Conservation (phyloP, 1,140 invertebrate species). For the Dinothrombium tinctorium region DNA sequence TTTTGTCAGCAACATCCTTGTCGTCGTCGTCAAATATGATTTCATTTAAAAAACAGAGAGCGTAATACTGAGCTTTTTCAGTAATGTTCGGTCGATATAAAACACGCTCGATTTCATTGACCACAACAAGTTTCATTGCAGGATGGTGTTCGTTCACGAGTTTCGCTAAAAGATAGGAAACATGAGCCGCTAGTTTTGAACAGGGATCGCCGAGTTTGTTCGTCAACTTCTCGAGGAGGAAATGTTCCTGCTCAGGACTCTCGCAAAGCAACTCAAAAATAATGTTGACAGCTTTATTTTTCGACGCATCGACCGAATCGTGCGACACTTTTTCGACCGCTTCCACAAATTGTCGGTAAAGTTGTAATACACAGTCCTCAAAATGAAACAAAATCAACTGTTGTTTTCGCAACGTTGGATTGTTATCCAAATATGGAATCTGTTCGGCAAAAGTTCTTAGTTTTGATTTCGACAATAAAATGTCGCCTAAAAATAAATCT, state of each 20-base stretch:
- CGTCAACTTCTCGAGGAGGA: constrained; percentile 48
- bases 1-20: constrained; percentile 42
- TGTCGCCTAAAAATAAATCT: constrained; percentile 11
- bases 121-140: constrained; percentile 68
- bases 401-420: constrained; percentile 18
- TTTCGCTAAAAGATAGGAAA: constrained; percentile 57
- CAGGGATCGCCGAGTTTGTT: constrained; percentile 90
- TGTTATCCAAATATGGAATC: constrained; percentile 2
- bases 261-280: constrained; percentile 51
- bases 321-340: constrained; percentile 34
- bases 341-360: constrained; percentile 43
- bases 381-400: constrained; percentile 37
- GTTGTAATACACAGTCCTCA: constrained; percentile 54
- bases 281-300: constrained; percentile 46
- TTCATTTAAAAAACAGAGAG: constrained; percentile 50
- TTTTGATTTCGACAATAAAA: constrained; percentile 9
- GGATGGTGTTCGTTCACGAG: constrained; percentile 53
- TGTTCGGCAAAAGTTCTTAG: constrained; percentile 7
- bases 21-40: constrained; percentile 27
- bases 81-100: constrained; percentile 65
- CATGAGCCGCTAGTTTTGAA: constrained; percentile 60
- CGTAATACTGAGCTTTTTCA: constrained; percentile 68
- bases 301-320: constrained; percentile 47
- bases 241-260: constrained; percentile 66
- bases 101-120: constrained; percentile 65